Conservation (phyloP, 2,113 vertebrate genomes). For the Callionymus lyra region DNA sequence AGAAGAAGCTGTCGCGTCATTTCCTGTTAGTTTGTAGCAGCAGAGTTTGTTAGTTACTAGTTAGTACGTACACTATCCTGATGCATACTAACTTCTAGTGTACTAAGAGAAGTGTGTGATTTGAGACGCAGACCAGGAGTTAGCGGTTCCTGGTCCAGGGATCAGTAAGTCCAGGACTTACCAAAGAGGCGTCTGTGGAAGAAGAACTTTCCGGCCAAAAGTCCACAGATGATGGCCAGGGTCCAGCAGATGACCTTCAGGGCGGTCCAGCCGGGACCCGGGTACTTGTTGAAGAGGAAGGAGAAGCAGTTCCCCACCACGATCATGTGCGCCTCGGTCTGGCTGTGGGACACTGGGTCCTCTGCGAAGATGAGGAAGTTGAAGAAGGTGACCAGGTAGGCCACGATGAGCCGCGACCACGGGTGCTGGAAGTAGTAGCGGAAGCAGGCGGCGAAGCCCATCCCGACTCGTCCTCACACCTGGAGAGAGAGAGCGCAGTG, state of each 20-base stretch:
- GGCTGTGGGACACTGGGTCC: conserved; percentile 94
- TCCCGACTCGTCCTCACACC: conserved; percentile 69
- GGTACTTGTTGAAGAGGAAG: conserved; percentile 94
- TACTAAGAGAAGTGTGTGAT: no score
- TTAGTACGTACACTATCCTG: no score
- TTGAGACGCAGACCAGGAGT: no score
- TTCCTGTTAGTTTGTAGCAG: no score
- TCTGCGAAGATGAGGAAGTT: conserved; percentile 98
- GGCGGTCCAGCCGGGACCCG: conserved; percentile 81
- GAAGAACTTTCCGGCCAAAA: conserved; percentile 90
- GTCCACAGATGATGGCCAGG: conserved; percentile 81
- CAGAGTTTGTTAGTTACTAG: no score
- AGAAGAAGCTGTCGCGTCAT: no score
- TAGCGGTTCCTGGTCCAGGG: no score
- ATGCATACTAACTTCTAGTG: no score
- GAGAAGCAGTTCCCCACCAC: conserved; percentile 98
- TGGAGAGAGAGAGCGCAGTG: conserved; percentile 49
- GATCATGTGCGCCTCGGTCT: conserved; percentile 89
- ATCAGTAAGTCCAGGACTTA: conserved; percentile 64
- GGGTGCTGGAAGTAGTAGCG: conserved; percentile 98
- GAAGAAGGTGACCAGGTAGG: conserved; percentile 95
- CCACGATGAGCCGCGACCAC: conserved; percentile 90
- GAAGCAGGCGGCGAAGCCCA: conserved; percentile 81
- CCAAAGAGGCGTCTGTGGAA: conserved; percentile 93
- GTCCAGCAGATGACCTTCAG: conserved; percentile 91